These are phyloP conservation scores for Ostrea denselamellosa DNA, from an alignment of 1,140 invertebrate species.

Conservation along the genomic window DNA sequence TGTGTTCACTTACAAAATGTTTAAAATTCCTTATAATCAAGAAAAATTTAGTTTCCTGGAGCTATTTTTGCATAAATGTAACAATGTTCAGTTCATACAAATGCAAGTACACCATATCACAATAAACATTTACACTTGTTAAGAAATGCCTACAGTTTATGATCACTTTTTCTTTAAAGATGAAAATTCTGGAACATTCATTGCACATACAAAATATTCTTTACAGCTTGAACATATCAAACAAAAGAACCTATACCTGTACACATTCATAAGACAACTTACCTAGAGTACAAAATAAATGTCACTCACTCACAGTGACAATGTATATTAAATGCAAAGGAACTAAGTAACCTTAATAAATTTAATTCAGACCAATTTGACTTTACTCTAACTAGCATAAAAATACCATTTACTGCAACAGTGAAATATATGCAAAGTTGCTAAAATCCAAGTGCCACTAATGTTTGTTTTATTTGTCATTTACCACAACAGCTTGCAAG, in stretches of 20 bases:
- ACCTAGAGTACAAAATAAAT: conserved; percentile 22
- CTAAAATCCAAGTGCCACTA: neutral
- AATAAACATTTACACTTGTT: too few relatives aligned
- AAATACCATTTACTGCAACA: neutral
- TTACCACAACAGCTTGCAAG: too few relatives aligned
- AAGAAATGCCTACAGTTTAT: neutral
- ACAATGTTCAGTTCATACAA: neutral
- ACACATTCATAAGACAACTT: neutral
- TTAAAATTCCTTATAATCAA: conserved; percentile 7
- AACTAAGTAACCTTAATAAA: neutral
- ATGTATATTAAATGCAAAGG: conserved; percentile 5
- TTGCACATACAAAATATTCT: neutral
- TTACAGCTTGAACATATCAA: neutral
- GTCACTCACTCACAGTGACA: conserved; percentile 20
- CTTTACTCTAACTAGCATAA: neutral
- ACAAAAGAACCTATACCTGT: neutral
- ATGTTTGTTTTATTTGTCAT: neutral
- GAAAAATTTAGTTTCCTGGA: conserved; percentile 12
- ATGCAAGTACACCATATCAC: too few relatives aligned
- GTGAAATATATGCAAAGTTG: conserved; percentile 18
- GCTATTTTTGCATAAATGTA: neutral
- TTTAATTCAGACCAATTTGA: neutral
- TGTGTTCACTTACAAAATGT: conserved; percentile 2
- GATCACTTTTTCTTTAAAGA: neutral
- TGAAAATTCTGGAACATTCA: conserved; percentile 5